These are phyloP conservation scores for Xyrichtys novacula DNA, from an alignment of 2,797 vertebrate genomes.

Conservation along the genomic window DNA sequence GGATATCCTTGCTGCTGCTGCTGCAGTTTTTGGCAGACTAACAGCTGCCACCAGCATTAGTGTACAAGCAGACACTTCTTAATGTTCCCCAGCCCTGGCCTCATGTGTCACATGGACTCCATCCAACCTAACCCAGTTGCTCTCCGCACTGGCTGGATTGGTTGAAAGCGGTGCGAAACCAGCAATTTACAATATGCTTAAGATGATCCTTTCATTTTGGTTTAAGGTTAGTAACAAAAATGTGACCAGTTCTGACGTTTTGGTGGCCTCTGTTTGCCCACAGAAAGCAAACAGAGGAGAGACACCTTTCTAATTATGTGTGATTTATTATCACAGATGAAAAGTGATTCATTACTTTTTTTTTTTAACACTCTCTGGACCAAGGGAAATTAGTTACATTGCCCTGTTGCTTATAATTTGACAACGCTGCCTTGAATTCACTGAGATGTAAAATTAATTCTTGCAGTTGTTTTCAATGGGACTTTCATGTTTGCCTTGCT, in stretches of 20 bases:
- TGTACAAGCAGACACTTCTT: constrained; percentile 80
- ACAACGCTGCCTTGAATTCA: constrained; percentile 84
- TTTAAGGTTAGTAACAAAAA: constrained; percentile 66
- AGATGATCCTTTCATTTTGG: constrained; percentile 52
- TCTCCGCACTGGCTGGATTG: constrained; percentile 56
- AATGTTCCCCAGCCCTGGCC: constrained; percentile 78
- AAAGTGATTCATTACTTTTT: constrained; percentile 76
- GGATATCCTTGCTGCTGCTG: constrained; percentile 81
- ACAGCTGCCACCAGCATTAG: constrained; percentile 80
- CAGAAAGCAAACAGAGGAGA: constrained; percentile 66
- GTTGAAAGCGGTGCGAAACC: constrained; percentile 64
- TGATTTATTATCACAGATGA: constrained; percentile 80
- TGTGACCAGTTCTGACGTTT: constrained; percentile 46
- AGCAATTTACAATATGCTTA: constrained; percentile 61
- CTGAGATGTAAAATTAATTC: constrained; percentile 87
- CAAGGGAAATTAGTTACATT: constrained; percentile 82
- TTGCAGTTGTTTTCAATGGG: constrained; percentile 82
- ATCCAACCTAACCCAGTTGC: constrained; percentile 72
- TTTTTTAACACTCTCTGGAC: constrained; percentile 78
- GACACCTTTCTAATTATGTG: constrained; percentile 78
- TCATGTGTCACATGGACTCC: constrained; percentile 82
- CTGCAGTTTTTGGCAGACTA: constrained; percentile 79
- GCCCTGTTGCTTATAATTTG: constrained; percentile 84
- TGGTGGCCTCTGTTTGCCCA: constrained; percentile 57
- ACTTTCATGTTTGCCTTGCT: constrained; percentile 82